Evolutionary conservation across 2,113 vertebrate species (phyloP).

Genomic region (Australoheros scitulus): DNA sequence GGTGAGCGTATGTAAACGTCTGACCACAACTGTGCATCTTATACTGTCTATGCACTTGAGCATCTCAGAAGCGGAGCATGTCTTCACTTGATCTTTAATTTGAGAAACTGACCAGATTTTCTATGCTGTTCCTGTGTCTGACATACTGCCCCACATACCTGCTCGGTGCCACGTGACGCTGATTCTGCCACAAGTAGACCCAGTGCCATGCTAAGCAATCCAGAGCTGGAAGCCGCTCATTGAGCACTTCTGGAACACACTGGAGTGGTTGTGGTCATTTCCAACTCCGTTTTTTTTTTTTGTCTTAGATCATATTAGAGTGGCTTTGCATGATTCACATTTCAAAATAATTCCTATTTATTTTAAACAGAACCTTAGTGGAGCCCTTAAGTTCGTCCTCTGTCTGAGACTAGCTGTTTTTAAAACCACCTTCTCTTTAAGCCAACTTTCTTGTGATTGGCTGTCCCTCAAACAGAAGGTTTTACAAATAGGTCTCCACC

Average conservation of each 20-base stretch:
- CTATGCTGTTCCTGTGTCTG: background rate
- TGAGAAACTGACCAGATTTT: background rate
- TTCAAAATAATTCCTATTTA: background rate
- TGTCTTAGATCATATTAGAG: background rate
- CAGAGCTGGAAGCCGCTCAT: background rate
- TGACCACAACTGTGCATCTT: too few species aligned
- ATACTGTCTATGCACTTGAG: too few species aligned
- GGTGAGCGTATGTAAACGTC: background rate
- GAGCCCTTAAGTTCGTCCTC: too few species aligned
- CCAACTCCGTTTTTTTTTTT: background rate
- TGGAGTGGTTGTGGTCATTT: background rate
- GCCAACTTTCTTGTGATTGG: background rate
- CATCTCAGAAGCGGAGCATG: background rate
- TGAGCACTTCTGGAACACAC: background rate
- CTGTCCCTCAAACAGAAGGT: background rate
- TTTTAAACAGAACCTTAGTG: too few species aligned
- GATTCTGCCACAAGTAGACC: too few species aligned
- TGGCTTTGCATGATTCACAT: background rate
- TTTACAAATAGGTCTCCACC: accelerated
- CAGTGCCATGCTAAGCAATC: background rate
- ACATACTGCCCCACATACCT: too few species aligned
- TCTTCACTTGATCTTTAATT: background rate
- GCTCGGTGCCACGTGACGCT: too few species aligned
- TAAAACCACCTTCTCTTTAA: background rate
- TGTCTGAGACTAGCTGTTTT: background rate